Evolutionary conservation across 2,888 invertebrate species (phyloP).

Genomic region (Drosophila merina): DNA sequence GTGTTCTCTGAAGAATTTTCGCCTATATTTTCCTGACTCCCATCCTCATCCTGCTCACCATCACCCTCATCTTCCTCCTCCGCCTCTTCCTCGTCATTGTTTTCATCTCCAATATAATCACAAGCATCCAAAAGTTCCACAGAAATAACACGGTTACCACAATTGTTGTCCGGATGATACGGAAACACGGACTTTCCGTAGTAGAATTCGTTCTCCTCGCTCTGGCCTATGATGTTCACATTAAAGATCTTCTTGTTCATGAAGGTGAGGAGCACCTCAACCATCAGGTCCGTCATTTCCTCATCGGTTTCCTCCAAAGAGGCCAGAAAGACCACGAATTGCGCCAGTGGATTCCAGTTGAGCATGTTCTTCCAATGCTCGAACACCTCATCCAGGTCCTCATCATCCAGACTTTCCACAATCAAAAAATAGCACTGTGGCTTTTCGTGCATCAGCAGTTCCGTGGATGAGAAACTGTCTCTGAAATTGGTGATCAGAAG

Average conservation of each 20-base stretch:
- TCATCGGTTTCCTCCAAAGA: constrained; percentile 75
- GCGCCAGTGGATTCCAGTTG: constrained; percentile 83
- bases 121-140: constrained; percentile 79
- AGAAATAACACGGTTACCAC: constrained; percentile 79
- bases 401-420: constrained; percentile 75
- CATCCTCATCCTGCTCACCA: background rate
- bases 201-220: constrained; percentile 67
- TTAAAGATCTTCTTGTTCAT: constrained; percentile 81
- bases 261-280: constrained; percentile 75
- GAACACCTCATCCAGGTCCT: constrained; percentile 77
- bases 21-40: background rate
- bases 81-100: constrained; percentile 33
- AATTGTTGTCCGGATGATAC: constrained; percentile 81
- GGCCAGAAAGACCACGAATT: constrained; percentile 80
- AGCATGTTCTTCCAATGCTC: constrained; percentile 74
- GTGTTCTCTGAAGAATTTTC: background rate
- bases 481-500: constrained; percentile 57
- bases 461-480: background rate
- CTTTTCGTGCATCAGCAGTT: constrained; percentile 67
- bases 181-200: constrained; percentile 81
- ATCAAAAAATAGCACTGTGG: constrained; percentile 82
- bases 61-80: background rate
- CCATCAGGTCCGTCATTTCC: constrained; percentile 80
- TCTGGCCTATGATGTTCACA: constrained; percentile 81
- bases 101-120: constrained; percentile 51